Evolutionary conservation across 2,888 invertebrate genomes (phyloP).

Genomic region (Ectobius pallidus): DNA sequence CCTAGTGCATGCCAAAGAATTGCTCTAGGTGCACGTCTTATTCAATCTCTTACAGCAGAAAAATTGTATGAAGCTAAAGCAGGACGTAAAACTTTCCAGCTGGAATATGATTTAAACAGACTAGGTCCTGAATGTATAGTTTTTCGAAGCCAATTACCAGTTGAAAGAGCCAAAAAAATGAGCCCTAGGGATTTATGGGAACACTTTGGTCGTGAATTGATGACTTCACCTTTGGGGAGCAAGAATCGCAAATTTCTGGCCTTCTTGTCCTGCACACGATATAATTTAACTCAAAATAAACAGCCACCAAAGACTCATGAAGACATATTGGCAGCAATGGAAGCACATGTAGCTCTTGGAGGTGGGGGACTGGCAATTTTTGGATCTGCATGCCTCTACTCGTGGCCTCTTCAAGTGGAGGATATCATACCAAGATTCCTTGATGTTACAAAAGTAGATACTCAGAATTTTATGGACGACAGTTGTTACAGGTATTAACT

Average conservation of each 20-base stretch:
- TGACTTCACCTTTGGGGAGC: constrained; percentile 68
- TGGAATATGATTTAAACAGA: constrained; percentile 69
- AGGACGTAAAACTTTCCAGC: constrained; percentile 79
- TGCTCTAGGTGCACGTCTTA: constrained; percentile 74
- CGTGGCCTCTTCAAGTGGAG: constrained; percentile 79
- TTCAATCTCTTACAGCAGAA: constrained; percentile 87
- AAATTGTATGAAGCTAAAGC: constrained; percentile 81
- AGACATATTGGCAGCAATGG: constrained; percentile 70
- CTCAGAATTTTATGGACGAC: constrained; percentile 81
- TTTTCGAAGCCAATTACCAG: constrained; percentile 74
- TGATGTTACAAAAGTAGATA: constrained; percentile 70
- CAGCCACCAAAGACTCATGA: constrained; percentile 67
- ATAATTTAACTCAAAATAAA: constrained; percentile 59
- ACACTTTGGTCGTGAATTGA: constrained; percentile 82
- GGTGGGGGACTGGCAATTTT: constrained; percentile 91
- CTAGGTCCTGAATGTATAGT: constrained; percentile 64
- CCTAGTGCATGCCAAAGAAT: constrained; percentile 79
- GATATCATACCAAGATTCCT: constrained; percentile 70
- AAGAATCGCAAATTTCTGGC: constrained; percentile 84
- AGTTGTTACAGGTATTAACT: constrained; percentile 80
- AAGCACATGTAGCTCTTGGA: constrained; percentile 88
- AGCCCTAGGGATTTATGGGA: constrained; percentile 84
- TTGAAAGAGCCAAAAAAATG: constrained; percentile 73
- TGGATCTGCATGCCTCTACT: constrained; percentile 87
- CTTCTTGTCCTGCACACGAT: constrained; percentile 86